Conservation (phyloP, 2,113 vertebrate species). For the Acanthisitta chloris region DNA sequence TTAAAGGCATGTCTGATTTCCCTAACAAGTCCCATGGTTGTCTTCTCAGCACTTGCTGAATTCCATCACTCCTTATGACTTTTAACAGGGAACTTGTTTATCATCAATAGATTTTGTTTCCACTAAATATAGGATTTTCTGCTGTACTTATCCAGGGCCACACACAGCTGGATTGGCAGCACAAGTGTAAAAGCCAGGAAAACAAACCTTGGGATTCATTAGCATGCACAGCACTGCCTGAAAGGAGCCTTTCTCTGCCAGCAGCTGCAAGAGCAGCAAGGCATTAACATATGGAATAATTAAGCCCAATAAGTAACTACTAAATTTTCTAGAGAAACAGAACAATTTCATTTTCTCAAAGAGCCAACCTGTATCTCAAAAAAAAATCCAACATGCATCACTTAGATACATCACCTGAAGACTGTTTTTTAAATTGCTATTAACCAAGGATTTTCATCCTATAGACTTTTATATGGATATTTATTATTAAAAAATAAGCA, state of each 20-base stretch:
- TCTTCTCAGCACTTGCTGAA: neutral
- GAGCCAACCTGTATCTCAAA: neutral
- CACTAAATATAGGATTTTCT: neutral
- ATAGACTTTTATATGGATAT: neutral
- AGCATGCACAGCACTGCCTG: neutral
- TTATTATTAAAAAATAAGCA: neutral
- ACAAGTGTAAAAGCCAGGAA: neutral
- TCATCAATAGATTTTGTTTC: constrained; percentile 45
- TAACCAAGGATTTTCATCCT: neutral
- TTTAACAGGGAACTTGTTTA: constrained; percentile 51
- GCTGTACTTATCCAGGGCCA: constrained; percentile 13
- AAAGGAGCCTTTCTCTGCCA: neutral
- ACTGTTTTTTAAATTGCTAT: neutral
- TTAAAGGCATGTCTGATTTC: constrained; percentile 57
- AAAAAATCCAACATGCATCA: neutral
- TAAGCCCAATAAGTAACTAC: constrained; percentile 1
- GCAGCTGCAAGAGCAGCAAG: constrained; percentile 18
- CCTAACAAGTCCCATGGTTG: neutral
- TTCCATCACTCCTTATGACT: neutral
- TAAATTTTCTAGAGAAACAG: neutral
- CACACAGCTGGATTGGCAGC: constrained; percentile 23
- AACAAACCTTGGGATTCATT: constrained; percentile 4
- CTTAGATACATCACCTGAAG: neutral
- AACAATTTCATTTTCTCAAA: neutral
- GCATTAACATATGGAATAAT: neutral